A percentile compares a stretch with the other conserved stretches of the same genome.
Evolutionary conservation across 2,113 vertebrate genomes (phyloP).

Genomic region (Ranitomeya variabilis): DNA sequence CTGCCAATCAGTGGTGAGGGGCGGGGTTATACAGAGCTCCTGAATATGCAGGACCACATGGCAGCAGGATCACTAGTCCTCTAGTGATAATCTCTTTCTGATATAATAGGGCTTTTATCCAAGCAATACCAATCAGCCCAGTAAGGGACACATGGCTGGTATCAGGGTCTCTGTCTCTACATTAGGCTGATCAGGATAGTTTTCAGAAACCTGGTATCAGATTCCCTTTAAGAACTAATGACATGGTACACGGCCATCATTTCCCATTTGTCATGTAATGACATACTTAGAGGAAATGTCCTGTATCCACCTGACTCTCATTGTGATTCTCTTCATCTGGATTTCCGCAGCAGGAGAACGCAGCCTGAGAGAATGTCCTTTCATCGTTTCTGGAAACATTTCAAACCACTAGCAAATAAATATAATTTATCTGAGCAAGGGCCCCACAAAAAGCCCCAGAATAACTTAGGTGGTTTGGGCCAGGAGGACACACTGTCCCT

Average conservation of each 20-base stretch:
- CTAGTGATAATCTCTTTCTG: too few relatives aligned
- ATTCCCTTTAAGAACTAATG: too few relatives aligned
- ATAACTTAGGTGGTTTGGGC: constrained; percentile 4
- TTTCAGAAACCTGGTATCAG: too few relatives aligned
- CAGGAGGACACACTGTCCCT: neutral
- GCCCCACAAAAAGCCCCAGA: constrained; percentile 3
- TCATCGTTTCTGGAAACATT: constrained; percentile 12
- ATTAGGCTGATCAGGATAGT: too few relatives aligned
- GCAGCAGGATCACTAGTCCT: too few relatives aligned
- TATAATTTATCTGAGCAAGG: neutral
- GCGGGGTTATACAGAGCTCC: too few relatives aligned
- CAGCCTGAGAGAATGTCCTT: neutral
- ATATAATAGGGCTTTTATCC: too few relatives aligned
- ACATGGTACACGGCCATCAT: neutral
- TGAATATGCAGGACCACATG: too few relatives aligned
- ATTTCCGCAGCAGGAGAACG: neutral
- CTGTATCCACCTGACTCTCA: constrained; percentile 1
- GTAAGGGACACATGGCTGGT: too few relatives aligned
- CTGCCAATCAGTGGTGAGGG: too few relatives aligned
- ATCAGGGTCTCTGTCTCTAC: too few relatives aligned
- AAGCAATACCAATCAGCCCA: too few relatives aligned
- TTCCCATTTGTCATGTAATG: neutral
- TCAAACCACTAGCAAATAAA: constrained; percentile 18
- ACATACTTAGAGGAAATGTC: neutral
- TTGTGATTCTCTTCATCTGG: neutral